Evolutionary conservation across 2,113 vertebrate genomes (phyloP), one percentile per base, ranked within the genome.

Genomic region (Aix galericulata): DNA sequence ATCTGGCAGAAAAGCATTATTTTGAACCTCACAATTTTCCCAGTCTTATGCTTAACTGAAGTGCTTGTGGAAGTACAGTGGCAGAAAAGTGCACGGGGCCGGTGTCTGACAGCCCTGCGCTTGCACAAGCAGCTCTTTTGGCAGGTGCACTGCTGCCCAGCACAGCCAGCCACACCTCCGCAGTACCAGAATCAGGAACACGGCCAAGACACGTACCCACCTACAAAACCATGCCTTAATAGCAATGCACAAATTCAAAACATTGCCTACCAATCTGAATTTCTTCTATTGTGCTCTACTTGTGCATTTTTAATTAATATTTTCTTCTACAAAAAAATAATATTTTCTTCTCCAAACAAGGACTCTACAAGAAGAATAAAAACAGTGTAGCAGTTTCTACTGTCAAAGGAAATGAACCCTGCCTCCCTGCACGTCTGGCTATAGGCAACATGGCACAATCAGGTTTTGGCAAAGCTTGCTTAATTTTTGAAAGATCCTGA

Each of bases 91-190:
- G 3, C 11, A 2, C 0, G 3, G 31, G 22, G 32, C 11, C 1
- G 2, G n/a, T 4, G 27, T 8, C 15, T 8, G 9, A 9, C 50
- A 42, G 81, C 42, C 32, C 53, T 20, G 44, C 36, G 7, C 26
- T 15, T 27, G 31, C 38, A 13, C 21, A 22, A 36, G 52, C 36
- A 13, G 23, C 5, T 26, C 23, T 20, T 40, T 11, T 27, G 4
- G 26, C 4, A 1, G 5, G 17, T 14, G 40, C n/a, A 25, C 36
- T 20, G 60, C 6, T 1, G 8, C 53, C 9, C 1, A 18, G 1
- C 10, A 6, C 6, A 72, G 72, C 36, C 32, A 9, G 59, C 59
- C 18, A 10, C 2, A 8, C 9, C 11, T 5, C 3, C 29, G 22
- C 27, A 17, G 73, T 18, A 50, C 4, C 60, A 46, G 36, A 13